Percentiles rank a stretch among this genome's conserved stretches.
Evolutionary conservation across 2,888 invertebrate genomes (phyloP).

Genomic region (Lasioglossum marginatum): DNA sequence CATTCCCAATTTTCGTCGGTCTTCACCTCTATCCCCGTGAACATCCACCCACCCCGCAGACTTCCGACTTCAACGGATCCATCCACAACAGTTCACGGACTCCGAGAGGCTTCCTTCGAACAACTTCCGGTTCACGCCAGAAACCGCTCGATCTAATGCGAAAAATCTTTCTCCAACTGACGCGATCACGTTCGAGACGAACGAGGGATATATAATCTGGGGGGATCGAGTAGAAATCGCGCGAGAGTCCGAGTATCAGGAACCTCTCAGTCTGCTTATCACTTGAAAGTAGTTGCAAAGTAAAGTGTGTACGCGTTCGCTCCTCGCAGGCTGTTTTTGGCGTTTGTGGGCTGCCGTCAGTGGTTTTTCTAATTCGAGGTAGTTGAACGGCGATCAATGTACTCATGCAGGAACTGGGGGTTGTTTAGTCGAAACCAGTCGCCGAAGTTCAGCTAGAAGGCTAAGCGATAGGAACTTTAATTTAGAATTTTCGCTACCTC

Average conservation of each 20-base stretch:
- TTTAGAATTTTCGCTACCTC: conserved; percentile 60
- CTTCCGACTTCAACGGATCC: conserved; percentile 57
- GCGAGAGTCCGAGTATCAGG: conserved; percentile 81
- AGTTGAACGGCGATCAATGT: conserved; percentile 60
- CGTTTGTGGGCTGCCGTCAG: conserved; percentile 52
- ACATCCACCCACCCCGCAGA: conserved; percentile 51
- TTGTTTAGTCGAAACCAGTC: conserved; percentile 48
- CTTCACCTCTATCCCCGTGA: conserved; percentile 51
- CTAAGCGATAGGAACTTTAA: conserved; percentile 62
- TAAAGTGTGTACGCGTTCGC: neutral
- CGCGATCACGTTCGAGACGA: conserved; percentile 42
- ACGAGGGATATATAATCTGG: conserved; percentile 6
- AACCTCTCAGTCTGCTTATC: conserved; percentile 70
- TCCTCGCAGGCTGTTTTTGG: conserved; percentile 52
- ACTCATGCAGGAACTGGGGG: conserved; percentile 38
- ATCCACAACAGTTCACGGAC: conserved; percentile 34
- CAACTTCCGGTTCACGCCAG: neutral
- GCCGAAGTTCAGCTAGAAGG: conserved; percentile 56
- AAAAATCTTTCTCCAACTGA: conserved; percentile 19
- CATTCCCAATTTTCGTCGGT: conserved; percentile 76
- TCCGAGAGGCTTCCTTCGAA: conserved; percentile 60
- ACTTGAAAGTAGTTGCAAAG: neutral
- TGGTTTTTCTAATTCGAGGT: conserved; percentile 60
- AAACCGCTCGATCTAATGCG: conserved; percentile 26
- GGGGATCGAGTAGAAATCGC: conserved; percentile 13